Percentiles rank a stretch among this genome's conserved stretches.
Conservation (phyloP, 2,113 vertebrate genomes). For the Gymnorhina tibicen region DNA sequence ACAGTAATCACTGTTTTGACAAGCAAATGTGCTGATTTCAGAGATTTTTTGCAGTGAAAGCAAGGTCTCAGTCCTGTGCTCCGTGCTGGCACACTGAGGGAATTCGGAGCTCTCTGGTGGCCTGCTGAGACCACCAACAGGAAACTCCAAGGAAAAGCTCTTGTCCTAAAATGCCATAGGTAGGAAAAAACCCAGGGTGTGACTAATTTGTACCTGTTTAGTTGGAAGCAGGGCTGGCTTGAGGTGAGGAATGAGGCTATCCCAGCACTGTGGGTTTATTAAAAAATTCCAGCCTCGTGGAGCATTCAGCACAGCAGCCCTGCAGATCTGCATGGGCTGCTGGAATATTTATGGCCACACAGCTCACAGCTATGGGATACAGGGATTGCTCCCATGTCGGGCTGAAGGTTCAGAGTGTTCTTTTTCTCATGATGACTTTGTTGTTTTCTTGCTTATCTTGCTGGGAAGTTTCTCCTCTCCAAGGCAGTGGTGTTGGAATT, state of each 20-base stretch:
- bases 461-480: background rate
- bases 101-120: background rate
- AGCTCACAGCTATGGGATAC: background rate
- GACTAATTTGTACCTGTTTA: background rate
- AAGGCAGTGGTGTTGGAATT: background rate
- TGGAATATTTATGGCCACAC: background rate
- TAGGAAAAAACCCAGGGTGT: background rate
- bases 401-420: background rate
- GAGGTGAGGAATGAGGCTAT: background rate
- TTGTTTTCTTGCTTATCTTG: background rate
- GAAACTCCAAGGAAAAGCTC: background rate
- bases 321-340: background rate
- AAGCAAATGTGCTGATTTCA: background rate
- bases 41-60: background rate
- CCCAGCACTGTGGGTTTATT: background rate
- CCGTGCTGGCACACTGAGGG: background rate
- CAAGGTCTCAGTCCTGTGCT: background rate
- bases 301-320: accelerated
- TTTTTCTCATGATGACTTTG: background rate
- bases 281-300: background rate
- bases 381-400: accelerated
- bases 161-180: background rate
- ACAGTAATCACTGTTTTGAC: too few relatives aligned
- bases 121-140: background rate
- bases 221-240: background rate